A percentile compares a stretch with the other conserved stretches of the same genome.
Conservation (phyloP, 2,113 vertebrate species). For the Oncorhynchus mykiss region DNA sequence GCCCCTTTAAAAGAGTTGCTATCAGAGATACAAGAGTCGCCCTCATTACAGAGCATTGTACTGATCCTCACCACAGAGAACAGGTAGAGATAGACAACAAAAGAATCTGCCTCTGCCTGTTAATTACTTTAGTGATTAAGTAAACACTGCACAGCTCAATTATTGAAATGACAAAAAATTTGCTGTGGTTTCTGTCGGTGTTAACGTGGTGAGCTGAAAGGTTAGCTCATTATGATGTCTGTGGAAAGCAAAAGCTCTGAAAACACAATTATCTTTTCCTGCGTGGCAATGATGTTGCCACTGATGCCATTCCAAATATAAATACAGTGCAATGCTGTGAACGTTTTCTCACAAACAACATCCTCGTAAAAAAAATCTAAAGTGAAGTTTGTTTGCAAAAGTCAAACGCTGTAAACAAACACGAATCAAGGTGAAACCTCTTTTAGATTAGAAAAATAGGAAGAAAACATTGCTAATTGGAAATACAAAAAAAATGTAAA, state of each 20-base stretch:
- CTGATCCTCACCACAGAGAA: not conserved
- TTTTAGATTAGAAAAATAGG: not conserved
- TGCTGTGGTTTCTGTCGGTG: conserved; percentile 4
- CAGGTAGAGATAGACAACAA: too few species aligned
- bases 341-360: too few species aligned
- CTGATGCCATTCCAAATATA: not conserved
- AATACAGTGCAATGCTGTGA: too few species aligned
- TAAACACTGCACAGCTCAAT: conserved; percentile 2
- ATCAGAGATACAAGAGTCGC: too few species aligned
- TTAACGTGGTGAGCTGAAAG: conserved; percentile 8
- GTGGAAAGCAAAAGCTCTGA: not conserved
- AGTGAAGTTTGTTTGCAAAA: not conserved
- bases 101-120: too few species aligned
- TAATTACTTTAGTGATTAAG: conserved; percentile 8
- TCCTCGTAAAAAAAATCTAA: too few species aligned
- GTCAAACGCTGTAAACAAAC: not conserved
- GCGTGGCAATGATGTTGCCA: not conserved
- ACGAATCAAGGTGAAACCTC: not conserved
- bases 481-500: not conserved
- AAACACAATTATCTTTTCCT: conserved; percentile 23
- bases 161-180: conserved; percentile 11
- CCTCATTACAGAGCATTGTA: not conserved
- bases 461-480: not conserved
- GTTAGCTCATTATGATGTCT: conserved; percentile 4
- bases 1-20: too few species aligned